Base-by-base conservation (phyloP, 2,113 vertebrate genomes). In the Scalopus aquaticus region DNA sequence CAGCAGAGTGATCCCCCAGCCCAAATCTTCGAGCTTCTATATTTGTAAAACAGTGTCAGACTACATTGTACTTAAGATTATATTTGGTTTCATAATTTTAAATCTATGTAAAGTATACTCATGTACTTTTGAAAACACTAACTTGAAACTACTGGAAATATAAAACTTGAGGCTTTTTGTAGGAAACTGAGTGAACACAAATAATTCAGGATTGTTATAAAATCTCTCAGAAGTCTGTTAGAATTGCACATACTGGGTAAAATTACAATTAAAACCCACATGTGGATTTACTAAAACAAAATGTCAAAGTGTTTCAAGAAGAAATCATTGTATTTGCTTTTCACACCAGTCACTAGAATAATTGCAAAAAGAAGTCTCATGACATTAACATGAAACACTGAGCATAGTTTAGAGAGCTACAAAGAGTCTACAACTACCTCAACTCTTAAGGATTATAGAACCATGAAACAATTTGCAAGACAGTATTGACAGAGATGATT, bases 201-300 rank as follows among this genome's bases (percentile, higher is more conserved):
- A 77, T 19, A 93, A 65, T 74, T 84, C 35, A 62, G 22, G 20
- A 46, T 72, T 64, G 9, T 64, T 42, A 67, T 54, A 79, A 93
- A 88, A 73, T 88, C 56, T 91, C 39, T 88, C 17, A 51, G 56
- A 90, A 88, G 67, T 1, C n/a, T 56, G 32, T 37, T 51, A 65
- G 42, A 73, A 9, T n/a, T 87, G 39, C 70, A 9, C 56, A 84
- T 44, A 30, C 24, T 39, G 35, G 39, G n/a, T 30, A 84, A 37
- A 3, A 72, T 79, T 88, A 74, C 9, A 95, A 88, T 62, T 62
- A 56, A 51, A 79, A 9, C 16, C 32, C 58, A 74, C 28, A 84
- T 28, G 60, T 42, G 64, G 24, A 62, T n/a, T 83, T 93, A 91
- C 60, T 80, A n/a, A 91, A 95, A 88, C 72, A 91, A 91, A 91